Percentiles rank a stretch among this genome's conserved stretches.
Conservation (phyloP, 2,797 vertebrate species). For the Sphenodon punctatus region DNA sequence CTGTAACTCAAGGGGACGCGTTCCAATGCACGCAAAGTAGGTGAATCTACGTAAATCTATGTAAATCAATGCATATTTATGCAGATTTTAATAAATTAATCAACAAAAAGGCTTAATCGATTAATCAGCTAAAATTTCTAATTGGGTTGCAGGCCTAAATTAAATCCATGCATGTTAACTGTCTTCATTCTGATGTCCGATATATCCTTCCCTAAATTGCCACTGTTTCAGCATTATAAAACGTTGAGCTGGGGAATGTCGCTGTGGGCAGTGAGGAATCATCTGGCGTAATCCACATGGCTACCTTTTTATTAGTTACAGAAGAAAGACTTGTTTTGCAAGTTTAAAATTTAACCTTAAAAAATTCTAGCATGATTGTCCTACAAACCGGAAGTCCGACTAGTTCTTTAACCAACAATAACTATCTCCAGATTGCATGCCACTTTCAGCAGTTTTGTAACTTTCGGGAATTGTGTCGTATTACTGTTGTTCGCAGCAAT, state of each 20-base stretch:
- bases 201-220: neutral
- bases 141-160: too few species aligned
- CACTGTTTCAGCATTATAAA: neutral
- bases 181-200: neutral
- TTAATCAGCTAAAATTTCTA: too few species aligned
- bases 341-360: constrained; percentile 6
- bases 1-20: too few species aligned
- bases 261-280: neutral
- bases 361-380: neutral
- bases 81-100: too few species aligned
- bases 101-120: too few species aligned
- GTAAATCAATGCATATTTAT: too few species aligned
- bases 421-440: neutral
- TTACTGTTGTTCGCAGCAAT: neutral
- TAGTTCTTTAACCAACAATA: neutral
- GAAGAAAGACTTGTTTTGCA: neutral
- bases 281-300: neutral
- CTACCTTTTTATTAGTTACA: neutral
- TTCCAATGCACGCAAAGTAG: too few species aligned
- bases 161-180: neutral
- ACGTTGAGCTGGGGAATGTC: neutral
- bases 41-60: too few species aligned
- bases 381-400: neutral
- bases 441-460: neutral
- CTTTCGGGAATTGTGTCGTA: neutral